phyloP scores from a whole-genome alignment of 1,140 invertebrate species.

The Drosophila nasuta region DNA sequence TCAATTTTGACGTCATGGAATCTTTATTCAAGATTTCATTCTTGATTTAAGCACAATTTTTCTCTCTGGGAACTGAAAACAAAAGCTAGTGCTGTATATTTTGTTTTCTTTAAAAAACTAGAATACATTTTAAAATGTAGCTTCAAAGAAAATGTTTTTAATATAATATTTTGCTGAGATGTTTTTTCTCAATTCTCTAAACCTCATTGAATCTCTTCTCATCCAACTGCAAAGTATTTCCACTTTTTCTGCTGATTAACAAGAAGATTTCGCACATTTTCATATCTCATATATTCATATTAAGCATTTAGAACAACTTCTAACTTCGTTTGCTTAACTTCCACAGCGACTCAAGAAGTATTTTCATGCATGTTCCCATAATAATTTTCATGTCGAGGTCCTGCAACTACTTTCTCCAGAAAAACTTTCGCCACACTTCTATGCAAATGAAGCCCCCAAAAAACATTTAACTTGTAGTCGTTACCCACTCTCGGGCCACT shows the following conservation, averaged over 20 bases:
- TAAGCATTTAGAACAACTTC: constrained; percentile 3
- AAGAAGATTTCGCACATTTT: neutral
- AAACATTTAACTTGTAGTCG: constrained; percentile 38
- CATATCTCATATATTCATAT: neutral
- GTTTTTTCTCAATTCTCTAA: too few relatives aligned
- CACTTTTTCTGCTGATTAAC: neutral
- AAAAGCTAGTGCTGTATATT: too few relatives aligned
- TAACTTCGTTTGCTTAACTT: constrained; percentile 30
- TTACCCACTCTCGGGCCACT: constrained; percentile 34
- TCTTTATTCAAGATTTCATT: too few relatives aligned
- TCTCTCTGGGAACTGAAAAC: too few relatives aligned
- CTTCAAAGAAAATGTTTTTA: too few relatives aligned
- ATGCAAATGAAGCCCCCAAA: constrained; percentile 12
- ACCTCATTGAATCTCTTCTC: too few relatives aligned
- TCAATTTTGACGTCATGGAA: too few relatives aligned
- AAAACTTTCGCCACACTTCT: constrained; percentile 21
- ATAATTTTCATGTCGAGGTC: neutral
- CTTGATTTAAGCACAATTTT: too few relatives aligned
- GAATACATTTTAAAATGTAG: too few relatives aligned
- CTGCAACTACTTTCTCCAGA: constrained; percentile 28
- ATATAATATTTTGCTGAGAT: too few relatives aligned
- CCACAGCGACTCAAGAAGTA: neutral
- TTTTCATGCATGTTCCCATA: constrained; percentile 16
- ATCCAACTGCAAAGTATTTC: neutral
- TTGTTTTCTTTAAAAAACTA: too few relatives aligned